Base-by-base conservation (phyloP, 2,797 vertebrate genomes). In the Halcyon leucocephala region DNA sequence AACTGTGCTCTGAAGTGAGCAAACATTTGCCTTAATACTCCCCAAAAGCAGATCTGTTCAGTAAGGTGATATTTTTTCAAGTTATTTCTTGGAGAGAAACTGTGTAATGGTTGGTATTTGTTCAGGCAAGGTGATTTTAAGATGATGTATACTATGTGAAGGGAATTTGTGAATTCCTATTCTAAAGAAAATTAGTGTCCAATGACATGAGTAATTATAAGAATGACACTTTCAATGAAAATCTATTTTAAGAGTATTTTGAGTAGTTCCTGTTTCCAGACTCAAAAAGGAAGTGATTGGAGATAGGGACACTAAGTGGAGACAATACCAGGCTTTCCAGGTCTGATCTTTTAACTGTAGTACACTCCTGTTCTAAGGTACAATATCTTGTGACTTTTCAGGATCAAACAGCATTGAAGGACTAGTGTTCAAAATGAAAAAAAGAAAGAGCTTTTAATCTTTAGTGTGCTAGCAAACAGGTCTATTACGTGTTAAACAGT, bases 401-500 rank as follows among this genome's bases (percentile, higher is more conserved):
- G 71, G 71, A 95, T 92, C 67, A 92, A 90, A 76, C 33, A 82
- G 12, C 69, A 46, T 26, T 85, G 82, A 94, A 94, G 71, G 42
- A 85, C 67, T 49, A 42, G 37, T 71, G 44, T 93, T 94, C 67
- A 92, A 84, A 52, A 41, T 20, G 19, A 42, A 20, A 33, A 41
- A 22, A 52, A 31, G 39, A 25, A 24, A 31, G 14, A 15, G 11
- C 85, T 87, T 85, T 91, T 93, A 76, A 74, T 77, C 64, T 92
- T 94, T 82, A 42, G 57, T 74, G 31, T 87, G 29, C 37, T 91
- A 72, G 49, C 65, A 92, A 62, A 82, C 89, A 87, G 67, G 52
- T 65, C 73, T 94, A 65, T 90, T 93, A 91, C 81, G 54, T 81
- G 88, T 95, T 96, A 89, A 94, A 91, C 74, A 82, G 39, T 48